These are phyloP conservation scores for Rattus norvegicus DNA, from an alignment of 2,113 vertebrate species.

Conservation along the genomic window GRCr8 NC_086035.1:25663001-25663500, in stretches of 20 bases:
- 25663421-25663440: neutral
- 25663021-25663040: constrained; percentile 47
- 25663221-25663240: neutral
- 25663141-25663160: neutral
- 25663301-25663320: neutral
- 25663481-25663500: neutral
- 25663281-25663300: neutral
- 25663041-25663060: neutral
- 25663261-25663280: neutral
- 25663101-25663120: neutral
- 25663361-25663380: neutral
- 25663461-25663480: neutral
- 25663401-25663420: neutral
- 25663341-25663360: neutral
- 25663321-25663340: neutral
- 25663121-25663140: neutral
- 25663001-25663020: constrained; percentile 2
- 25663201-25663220: neutral
- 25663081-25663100: neutral
- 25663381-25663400: neutral
- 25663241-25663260: no score
- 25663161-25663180: neutral
- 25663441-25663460: neutral
- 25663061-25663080: constrained; percentile 22
- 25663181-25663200: neutral